These are phyloP conservation scores for Galendromus occidentalis DNA, from an alignment of 1,140 invertebrate species.

Conservation along the genomic window DNA sequence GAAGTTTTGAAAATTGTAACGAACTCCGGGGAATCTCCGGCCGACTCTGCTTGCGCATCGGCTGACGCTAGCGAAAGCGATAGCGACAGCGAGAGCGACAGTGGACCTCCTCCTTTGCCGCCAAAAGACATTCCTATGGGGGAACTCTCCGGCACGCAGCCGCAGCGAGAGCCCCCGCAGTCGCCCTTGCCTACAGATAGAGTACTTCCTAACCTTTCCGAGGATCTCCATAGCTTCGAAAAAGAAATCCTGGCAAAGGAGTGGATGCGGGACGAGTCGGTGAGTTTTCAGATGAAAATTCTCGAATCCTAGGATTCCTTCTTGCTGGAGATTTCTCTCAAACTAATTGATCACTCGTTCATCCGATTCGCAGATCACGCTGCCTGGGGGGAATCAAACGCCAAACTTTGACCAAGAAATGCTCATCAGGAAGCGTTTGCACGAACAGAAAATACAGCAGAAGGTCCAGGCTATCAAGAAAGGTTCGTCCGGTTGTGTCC, in stretches of 20 bases:
- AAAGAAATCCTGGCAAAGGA: neutral
- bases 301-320: neutral
- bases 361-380: neutral
- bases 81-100: neutral
- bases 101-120: neutral
- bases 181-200: neutral
- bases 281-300: neutral
- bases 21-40: neutral
- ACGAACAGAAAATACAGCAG: neutral
- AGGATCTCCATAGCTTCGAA: conserved; percentile 7
- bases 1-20: neutral
- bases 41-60: neutral
- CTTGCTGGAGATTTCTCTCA: neutral
- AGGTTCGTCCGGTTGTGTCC: neutral
- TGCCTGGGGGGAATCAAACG: too few species aligned
- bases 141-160: neutral
- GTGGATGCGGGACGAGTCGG: neutral
- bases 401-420: neutral
- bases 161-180: neutral
- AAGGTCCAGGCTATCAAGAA: conserved; percentile 5
- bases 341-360: neutral
- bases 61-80: neutral
- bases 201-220: neutral
- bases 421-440: neutral
- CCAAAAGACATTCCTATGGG: neutral